Evolutionary conservation across 1,140 invertebrate species (phyloP).

Genomic region (Diorhabda elongata): DNA sequence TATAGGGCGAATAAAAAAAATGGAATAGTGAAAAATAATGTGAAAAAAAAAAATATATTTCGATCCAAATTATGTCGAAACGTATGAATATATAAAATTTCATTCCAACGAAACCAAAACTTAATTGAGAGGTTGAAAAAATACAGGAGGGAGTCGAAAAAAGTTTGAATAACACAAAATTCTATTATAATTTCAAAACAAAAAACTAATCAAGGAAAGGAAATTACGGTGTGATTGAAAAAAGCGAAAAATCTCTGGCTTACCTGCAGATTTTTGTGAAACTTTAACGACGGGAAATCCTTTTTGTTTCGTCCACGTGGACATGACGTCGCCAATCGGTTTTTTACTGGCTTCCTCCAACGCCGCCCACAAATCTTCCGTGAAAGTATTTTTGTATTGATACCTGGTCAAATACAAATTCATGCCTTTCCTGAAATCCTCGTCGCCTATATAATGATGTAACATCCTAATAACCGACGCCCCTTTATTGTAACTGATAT

Average conservation of each 20-base stretch:
- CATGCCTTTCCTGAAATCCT: constrained; percentile 93
- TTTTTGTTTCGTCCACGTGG: constrained; percentile 90
- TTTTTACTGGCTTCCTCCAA: constrained; percentile 86
- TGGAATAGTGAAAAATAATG: too few species aligned
- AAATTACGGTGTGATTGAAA: too few species aligned
- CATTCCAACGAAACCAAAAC: too few species aligned
- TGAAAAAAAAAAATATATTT: too few species aligned
- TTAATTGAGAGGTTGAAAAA: too few species aligned
- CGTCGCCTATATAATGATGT: constrained; percentile 90
- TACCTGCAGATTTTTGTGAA: constrained; percentile 28
- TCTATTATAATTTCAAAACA: too few species aligned
- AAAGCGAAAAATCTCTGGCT: background rate
- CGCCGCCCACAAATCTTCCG: constrained; percentile 91
- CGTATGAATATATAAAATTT: too few species aligned
- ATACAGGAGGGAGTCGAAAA: too few species aligned
- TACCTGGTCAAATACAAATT: constrained; percentile 85
- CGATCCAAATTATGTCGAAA: too few species aligned
- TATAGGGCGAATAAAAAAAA: too few species aligned
- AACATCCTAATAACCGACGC: constrained; percentile 95
- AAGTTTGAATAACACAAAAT: too few species aligned
- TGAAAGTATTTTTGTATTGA: constrained; percentile 87
- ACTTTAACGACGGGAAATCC: constrained; percentile 75
- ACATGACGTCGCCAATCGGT: constrained; percentile 89
- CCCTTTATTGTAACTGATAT: constrained; percentile 92
- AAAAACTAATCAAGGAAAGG: too few species aligned